These are phyloP conservation scores for Chaenogobius annularis DNA, from an alignment of 2,113 vertebrate species.

Conservation along the genomic window DNA sequence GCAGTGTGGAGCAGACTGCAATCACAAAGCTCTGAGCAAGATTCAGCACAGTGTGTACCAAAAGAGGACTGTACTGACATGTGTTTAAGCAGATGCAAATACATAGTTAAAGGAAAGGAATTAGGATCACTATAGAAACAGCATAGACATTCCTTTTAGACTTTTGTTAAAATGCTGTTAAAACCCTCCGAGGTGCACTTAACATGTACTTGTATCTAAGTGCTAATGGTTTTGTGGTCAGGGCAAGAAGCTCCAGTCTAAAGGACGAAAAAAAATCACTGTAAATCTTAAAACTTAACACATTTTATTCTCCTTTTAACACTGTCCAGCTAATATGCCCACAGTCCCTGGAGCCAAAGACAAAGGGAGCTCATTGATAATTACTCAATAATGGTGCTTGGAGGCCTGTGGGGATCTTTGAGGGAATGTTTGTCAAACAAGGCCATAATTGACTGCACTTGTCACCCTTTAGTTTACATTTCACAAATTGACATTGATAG, in stretches of 20 bases:
- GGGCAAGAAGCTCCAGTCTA: background rate
- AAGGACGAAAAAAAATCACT: background rate
- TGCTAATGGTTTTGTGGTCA: conserved; percentile 4
- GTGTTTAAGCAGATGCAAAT: background rate
- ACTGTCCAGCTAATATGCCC: conserved; percentile 46
- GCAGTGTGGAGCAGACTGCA: conserved; percentile 4
- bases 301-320: conserved; percentile 36
- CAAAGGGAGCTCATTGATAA: conserved; percentile 65
- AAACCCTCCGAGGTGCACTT: background rate
- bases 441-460: conserved; percentile 41
- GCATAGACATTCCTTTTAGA: background rate
- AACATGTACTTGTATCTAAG: conserved; percentile 1
- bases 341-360: conserved; percentile 47
- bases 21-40: conserved; percentile 5
- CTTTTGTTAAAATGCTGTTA: conserved; percentile 2
- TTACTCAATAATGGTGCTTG: conserved; percentile 61
- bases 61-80: background rate
- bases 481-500: background rate
- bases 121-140: background rate
- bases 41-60: background rate
- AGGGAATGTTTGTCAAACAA: conserved; percentile 49
- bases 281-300: conserved; percentile 15
- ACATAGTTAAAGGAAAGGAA: background rate
- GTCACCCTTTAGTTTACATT: conserved; percentile 30
- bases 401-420: conserved; percentile 50